Evolutionary conservation across 1,140 invertebrate species (phyloP).

Genomic region (Idris sp.): DNA sequence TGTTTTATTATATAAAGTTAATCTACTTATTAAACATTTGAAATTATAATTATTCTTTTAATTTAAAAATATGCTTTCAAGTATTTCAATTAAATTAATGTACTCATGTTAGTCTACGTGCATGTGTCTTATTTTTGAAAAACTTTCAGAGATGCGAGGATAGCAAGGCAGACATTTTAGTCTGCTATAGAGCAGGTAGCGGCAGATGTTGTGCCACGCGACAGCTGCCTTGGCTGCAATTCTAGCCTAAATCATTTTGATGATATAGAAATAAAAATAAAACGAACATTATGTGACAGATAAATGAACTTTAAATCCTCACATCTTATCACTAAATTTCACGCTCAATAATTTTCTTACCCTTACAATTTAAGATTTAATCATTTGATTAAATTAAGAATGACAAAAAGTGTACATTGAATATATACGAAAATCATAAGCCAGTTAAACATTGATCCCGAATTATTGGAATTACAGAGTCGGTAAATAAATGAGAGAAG

Average conservation of each 20-base stretch:
- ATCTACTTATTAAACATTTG: too few species aligned
- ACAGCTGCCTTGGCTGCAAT: slow-evolving; percentile 38
- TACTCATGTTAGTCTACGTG: background rate
- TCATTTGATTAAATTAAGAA: too few species aligned
- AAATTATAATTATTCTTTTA: too few species aligned
- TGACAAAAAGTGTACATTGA: too few species aligned
- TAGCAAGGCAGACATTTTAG: slow-evolving; percentile 27
- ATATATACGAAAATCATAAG: too few species aligned
- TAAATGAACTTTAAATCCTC: slow-evolving; percentile 11
- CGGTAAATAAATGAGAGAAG: slow-evolving; percentile 11
- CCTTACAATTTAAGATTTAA: too few species aligned
- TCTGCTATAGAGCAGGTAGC: slow-evolving; percentile 27
- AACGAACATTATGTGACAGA: slow-evolving; percentile 3
- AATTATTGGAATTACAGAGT: too few species aligned
- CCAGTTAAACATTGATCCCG: too few species aligned
- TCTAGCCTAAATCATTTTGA: slow-evolving; percentile 23
- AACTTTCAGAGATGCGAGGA: slow-evolving; percentile 4
- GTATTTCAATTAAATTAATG: too few species aligned
- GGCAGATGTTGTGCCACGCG: slow-evolving; percentile 50
- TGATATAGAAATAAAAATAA: slow-evolving; percentile 31
- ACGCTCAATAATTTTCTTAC: slow-evolving; percentile 6
- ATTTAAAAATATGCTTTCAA: too few species aligned
- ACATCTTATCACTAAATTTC: slow-evolving; percentile 5
- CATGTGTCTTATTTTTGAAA: slow-evolving; percentile 29
- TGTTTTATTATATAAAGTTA: too few species aligned